These are phyloP conservation scores for Hirundo rustica DNA, from an alignment of 2,797 vertebrate species.

Conservation along the genomic window DNA sequence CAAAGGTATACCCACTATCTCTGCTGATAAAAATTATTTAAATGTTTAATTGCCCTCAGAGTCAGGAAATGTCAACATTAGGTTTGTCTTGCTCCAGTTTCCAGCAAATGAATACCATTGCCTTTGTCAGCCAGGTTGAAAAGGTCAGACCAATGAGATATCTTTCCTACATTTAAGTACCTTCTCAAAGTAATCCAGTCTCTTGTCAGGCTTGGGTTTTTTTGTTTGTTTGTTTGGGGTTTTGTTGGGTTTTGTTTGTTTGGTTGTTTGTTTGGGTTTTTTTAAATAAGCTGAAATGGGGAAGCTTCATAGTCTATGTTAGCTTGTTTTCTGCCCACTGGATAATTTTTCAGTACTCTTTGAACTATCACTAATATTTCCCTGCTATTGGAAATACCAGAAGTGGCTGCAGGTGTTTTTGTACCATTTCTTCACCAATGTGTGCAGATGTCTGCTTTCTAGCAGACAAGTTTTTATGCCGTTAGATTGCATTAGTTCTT, in stretches of 20 bases:
- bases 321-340: neutral
- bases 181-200: neutral
- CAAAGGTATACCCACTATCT: neutral
- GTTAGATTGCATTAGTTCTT: neutral
- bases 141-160: neutral
- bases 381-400: neutral
- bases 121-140: neutral
- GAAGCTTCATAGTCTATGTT: neutral
- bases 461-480: neutral
- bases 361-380: neutral
- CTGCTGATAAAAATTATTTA: neutral
- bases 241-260: too few relatives aligned
- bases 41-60: constrained; percentile 18
- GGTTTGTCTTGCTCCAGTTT: neutral
- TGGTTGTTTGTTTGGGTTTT: neutral
- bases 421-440: neutral
- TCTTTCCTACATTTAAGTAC: neutral
- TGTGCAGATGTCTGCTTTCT: neutral
- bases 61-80: constrained; percentile 2
- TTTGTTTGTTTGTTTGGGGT: too few relatives aligned
- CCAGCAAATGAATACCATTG: neutral
- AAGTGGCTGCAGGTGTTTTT: neutral
- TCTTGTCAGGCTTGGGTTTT: neutral
- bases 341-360: neutral
- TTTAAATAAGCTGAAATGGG: neutral